Evolutionary conservation across 1,140 invertebrate species (phyloP).

Genomic region (Drosophila sp.): DNA sequence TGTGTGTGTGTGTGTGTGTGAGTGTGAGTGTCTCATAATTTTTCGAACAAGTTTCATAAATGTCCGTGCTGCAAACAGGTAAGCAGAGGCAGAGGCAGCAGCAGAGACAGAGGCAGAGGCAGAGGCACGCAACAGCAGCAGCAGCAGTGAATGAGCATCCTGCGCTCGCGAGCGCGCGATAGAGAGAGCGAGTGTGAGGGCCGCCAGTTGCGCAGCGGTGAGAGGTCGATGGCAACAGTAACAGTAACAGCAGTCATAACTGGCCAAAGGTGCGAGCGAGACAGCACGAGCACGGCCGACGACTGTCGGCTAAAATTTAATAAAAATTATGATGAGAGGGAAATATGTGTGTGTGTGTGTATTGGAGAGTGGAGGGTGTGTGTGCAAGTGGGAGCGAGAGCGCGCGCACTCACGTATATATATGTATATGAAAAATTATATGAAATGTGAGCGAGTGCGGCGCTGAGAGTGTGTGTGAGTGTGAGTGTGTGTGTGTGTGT

Average conservation of each 20-base stretch:
- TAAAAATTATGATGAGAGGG: slow-evolving; percentile 83
- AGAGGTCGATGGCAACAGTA: slow-evolving; percentile 76
- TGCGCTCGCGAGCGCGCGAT: slow-evolving; percentile 26
- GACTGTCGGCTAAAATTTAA: slow-evolving; percentile 64
- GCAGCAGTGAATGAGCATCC: slow-evolving; percentile 59
- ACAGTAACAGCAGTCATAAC: slow-evolving; percentile 62
- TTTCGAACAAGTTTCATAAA: slow-evolving; percentile 82
- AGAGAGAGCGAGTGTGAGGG: slow-evolving; percentile 50
- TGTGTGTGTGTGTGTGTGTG: slow-evolving; percentile 35
- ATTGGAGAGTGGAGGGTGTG: slow-evolving; percentile 29
- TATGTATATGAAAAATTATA: slow-evolving; percentile 74
- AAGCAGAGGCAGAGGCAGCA: slow-evolving; percentile 41
- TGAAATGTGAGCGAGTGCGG: slow-evolving; percentile 74
- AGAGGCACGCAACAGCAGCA: slow-evolving; percentile 38
- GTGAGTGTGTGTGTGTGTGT: slow-evolving; percentile 27
- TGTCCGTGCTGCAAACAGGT: slow-evolving; percentile 70
- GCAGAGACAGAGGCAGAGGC: slow-evolving; percentile 31
- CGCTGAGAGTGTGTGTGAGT: slow-evolving; percentile 17
- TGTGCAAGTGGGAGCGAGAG: slow-evolving; percentile 61
- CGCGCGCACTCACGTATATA: no score
- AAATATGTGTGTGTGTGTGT: slow-evolving; percentile 33
- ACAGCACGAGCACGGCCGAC: slow-evolving; percentile 26
- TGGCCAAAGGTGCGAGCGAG: slow-evolving; percentile 41
- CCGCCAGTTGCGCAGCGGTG: slow-evolving; percentile 25
- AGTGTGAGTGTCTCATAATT: slow-evolving; percentile 72